Conservation (phyloP, 1,140 invertebrate genomes). For the Stenopsyche tienmushanensis region DNA sequence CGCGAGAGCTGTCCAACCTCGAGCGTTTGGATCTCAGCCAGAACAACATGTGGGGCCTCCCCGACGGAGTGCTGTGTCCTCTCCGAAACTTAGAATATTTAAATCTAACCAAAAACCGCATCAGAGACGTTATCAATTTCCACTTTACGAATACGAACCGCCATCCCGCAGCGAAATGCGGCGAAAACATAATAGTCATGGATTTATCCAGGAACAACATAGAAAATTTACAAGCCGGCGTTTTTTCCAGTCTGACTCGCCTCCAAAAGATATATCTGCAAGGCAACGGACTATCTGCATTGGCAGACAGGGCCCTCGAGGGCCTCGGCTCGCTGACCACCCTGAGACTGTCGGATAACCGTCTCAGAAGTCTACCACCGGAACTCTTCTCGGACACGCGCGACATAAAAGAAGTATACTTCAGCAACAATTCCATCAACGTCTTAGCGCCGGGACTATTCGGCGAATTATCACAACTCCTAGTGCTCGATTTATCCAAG, state of each 20-base stretch:
- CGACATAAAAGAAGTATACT: slow-evolving; percentile 78
- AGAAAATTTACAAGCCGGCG: slow-evolving; percentile 72
- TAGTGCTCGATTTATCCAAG: slow-evolving; percentile 79
- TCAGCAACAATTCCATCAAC: slow-evolving; percentile 84
- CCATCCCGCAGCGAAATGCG: slow-evolving; percentile 65
- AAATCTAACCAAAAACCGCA: slow-evolving; percentile 79
- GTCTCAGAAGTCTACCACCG: slow-evolving; percentile 76
- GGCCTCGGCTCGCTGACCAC: slow-evolving; percentile 74
- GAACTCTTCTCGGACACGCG: slow-evolving; percentile 79
- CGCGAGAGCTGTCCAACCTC: slow-evolving; percentile 69
- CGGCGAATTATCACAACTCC: slow-evolving; percentile 74
- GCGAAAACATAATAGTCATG: slow-evolving; percentile 69
- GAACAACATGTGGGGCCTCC: slow-evolving; percentile 85
- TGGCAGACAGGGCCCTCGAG: slow-evolving; percentile 80
- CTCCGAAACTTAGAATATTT: slow-evolving; percentile 73
- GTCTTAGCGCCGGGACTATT: slow-evolving; percentile 84
- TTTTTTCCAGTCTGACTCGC: slow-evolving; percentile 69
- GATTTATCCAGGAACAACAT: slow-evolving; percentile 84
- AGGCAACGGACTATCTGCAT: slow-evolving; percentile 70
- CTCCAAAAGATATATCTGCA: slow-evolving; percentile 66
- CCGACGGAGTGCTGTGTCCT: slow-evolving; percentile 79
- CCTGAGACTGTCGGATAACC: slow-evolving; percentile 80
- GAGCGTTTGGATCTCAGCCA: slow-evolving; percentile 81
- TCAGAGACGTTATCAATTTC: slow-evolving; percentile 75
- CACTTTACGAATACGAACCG: slow-evolving; percentile 67